Conservation (phyloP, 2,888 invertebrate genomes). For the Eupithecia inturbata region DNA sequence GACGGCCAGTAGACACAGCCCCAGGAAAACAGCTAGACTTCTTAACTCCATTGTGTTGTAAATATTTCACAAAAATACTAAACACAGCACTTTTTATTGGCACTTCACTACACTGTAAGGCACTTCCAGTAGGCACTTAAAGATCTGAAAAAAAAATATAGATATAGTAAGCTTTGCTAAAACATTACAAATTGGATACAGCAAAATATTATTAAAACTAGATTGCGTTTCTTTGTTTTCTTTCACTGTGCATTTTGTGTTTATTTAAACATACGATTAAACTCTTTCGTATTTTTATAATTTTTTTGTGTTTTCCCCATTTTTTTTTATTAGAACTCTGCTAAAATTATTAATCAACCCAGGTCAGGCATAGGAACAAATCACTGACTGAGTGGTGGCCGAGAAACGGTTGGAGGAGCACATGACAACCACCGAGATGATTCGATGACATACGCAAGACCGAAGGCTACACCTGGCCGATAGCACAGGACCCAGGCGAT, state of each 20-base stretch:
- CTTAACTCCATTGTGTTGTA: conserved; percentile 65
- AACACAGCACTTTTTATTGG: conserved; percentile 45
- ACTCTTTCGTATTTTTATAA: not conserved
- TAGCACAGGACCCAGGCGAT: too few species aligned
- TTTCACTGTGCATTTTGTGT: conserved; percentile 17
- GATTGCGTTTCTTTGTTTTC: not conserved
- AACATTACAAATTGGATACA: not conserved
- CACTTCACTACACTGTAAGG: conserved; percentile 68
- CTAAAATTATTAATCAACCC: too few species aligned
- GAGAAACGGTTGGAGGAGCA: too few species aligned
- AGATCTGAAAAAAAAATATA: conserved; percentile 19
- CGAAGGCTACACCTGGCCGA: too few species aligned
- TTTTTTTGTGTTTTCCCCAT: not conserved
- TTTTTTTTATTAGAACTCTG: too few species aligned
- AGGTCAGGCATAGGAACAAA: too few species aligned
- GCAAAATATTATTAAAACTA: not conserved
- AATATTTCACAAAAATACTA: conserved; percentile 44
- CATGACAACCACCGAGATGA: too few species aligned
- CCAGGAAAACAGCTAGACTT: conserved; percentile 60
- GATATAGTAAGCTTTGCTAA: not conserved
- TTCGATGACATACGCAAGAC: too few species aligned
- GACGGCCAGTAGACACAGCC: conserved; percentile 62
- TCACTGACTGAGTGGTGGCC: too few species aligned
- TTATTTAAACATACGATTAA: not conserved
- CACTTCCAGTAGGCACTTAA: conserved; percentile 74